Evolutionary conservation across 2,113 vertebrate genomes (phyloP), one percentile per base, ranked within the genome.

Genomic region (Colistium nudipinnis): DNA sequence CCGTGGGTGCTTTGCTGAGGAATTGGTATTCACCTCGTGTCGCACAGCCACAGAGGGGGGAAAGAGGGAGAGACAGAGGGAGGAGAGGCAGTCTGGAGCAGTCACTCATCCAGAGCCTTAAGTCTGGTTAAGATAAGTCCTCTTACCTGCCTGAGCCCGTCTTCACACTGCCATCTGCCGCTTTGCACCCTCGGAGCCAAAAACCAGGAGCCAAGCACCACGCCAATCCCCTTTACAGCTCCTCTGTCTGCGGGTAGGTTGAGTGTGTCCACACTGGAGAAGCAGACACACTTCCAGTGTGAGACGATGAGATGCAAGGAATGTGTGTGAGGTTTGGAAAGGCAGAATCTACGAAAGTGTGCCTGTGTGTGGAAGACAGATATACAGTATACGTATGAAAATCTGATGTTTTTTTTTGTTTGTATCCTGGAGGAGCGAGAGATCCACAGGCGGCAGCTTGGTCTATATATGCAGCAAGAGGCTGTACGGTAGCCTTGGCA

Each of bases 401-500:
- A 71, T 83, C 72, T 73, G 79, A 79, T 77, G 64, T 55, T 89
- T 67, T 88, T 82, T 88, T 82, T 90, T 89, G 86, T 91, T 90
- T 88, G 87, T 87, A 78, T 88, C 85, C 84, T 73, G 76, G 87
- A 85, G 78, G 79, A 82, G 60, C 70, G 67, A 65, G 81, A 66
- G 83, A 87, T 86, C 89, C 89, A 89, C 87, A 89, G 88, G 90
- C 90, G 60, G 84, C 88, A 73, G 89, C 85, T 78, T 88, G 81
- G 68, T 88, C 83, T 84, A 88, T 89, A 85, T 83, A 90, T 90
- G 90, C 89, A 86, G 87, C 87, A 86, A 92, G 90, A 92, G 90
- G 90, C 89, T 92, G 87, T 88, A 56, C 80, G 78, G 90, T 92
- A 86, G 81, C 89, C 90, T 89, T 90, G 90, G 90, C 90, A 92